phyloP scores from a whole-genome alignment of 2,113 vertebrate species.

The Cebus imitator region DNA sequence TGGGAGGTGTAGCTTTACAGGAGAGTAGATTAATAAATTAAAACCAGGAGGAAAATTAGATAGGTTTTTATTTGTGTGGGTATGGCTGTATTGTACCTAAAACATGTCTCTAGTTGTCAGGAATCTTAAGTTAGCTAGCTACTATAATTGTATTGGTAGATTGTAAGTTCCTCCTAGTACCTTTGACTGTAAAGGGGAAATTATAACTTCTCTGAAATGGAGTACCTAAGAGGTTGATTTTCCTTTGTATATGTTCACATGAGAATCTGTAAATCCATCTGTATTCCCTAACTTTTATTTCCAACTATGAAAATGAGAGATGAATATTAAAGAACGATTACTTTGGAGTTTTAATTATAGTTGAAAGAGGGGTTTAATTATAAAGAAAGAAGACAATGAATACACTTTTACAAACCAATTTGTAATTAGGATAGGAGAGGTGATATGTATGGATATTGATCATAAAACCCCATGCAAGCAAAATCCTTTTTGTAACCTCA shows the following conservation, averaged over 20 bases:
- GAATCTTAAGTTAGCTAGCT: not conserved
- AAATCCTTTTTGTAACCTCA: not conserved
- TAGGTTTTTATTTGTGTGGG: not conserved
- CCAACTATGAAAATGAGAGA: not conserved
- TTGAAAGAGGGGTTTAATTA: slow-evolving; percentile 13
- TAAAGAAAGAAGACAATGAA: not conserved
- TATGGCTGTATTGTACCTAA: not conserved
- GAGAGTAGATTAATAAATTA: not conserved
- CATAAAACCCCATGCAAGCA: not conserved
- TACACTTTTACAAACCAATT: not conserved
- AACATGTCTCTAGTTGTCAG: not conserved
- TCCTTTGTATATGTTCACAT: not conserved
- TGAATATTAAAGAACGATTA: slow-evolving; percentile 35
- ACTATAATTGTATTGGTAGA: not conserved
- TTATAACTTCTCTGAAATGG: not conserved
- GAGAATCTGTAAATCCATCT: not conserved
- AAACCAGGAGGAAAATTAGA: not conserved
- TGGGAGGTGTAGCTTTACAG: not conserved
- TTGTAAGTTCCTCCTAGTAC: not conserved
- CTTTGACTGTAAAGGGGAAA: not conserved
- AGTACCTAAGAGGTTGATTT: not conserved
- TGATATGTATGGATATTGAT: not conserved
- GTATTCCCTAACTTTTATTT: not conserved
- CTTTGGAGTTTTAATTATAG: not conserved
- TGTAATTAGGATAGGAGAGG: not conserved